These are phyloP conservation scores for Boleophthalmus pectinirostris DNA, from an alignment of 2,113 vertebrate genomes.

Conservation along the genomic window DNA sequence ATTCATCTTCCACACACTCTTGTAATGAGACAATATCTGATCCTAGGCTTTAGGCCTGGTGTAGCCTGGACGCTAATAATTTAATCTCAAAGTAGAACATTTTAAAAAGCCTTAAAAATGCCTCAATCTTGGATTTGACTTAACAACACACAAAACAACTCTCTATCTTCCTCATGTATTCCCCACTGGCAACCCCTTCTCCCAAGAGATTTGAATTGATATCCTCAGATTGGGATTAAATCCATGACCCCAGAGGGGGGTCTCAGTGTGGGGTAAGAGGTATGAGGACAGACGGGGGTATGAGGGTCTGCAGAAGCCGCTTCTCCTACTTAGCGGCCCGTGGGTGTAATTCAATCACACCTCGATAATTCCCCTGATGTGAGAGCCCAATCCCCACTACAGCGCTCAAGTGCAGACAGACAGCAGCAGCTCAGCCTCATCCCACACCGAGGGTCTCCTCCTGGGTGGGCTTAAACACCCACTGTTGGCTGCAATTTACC, in stretches of 20 bases:
- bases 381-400: constrained; percentile 44
- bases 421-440: constrained; percentile 49
- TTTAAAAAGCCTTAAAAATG: background rate
- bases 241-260: constrained; percentile 28
- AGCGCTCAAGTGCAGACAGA: constrained; percentile 51
- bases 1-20: background rate
- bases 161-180: background rate
- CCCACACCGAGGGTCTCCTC: constrained; percentile 56
- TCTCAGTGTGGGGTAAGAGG: constrained; percentile 31
- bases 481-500: constrained; percentile 51
- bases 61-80: background rate
- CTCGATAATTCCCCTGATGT: constrained; percentile 68
- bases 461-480: constrained; percentile 61
- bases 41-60: background rate
- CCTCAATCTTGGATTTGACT: background rate
- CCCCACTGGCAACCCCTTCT: constrained; percentile 14
- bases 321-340: constrained; percentile 43
- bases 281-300: constrained; percentile 5
- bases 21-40: background rate
- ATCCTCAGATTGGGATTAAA: constrained; percentile 60
- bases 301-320: constrained; percentile 13
- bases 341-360: constrained; percentile 69
- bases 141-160: background rate
- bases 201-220: constrained; percentile 50
- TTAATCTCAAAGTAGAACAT: background rate